A percentile compares a stretch with the other conserved stretches of the same genome.
Evolutionary conservation across 1,140 invertebrate species (phyloP).

Genomic region (Zaprionus africanus): DNA sequence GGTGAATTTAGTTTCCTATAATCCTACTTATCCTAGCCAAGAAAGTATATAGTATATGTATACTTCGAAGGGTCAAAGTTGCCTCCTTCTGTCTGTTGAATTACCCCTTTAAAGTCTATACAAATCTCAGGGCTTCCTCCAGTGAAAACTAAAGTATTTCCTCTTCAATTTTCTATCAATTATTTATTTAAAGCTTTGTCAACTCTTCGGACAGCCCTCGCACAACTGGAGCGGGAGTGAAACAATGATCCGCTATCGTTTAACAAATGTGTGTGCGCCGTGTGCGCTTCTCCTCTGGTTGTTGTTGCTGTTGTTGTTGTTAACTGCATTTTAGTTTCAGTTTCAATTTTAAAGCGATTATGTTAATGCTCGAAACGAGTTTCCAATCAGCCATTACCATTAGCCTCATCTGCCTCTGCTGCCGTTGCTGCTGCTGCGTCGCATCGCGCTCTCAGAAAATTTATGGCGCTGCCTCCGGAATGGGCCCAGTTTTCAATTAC

Average conservation of each 20-base stretch:
- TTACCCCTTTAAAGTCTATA: too few species aligned
- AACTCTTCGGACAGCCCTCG: background rate
- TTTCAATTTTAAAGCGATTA: constrained; percentile 82
- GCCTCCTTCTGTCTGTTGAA: too few species aligned
- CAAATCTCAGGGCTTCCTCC: too few species aligned
- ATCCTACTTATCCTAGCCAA: too few species aligned
- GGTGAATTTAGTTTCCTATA: too few species aligned
- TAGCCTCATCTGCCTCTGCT: constrained; percentile 39
- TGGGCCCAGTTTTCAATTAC: constrained; percentile 70
- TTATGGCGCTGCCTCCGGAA: constrained; percentile 51
- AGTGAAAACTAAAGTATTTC: too few species aligned
- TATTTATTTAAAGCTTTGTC: background rate
- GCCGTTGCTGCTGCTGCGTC: constrained; percentile 16
- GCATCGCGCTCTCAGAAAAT: constrained; percentile 53
- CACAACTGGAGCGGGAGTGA: constrained; percentile 9
- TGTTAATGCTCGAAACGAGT: constrained; percentile 76
- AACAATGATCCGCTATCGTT: constrained; percentile 39
- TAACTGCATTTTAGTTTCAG: constrained; percentile 77
- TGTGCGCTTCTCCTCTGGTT: constrained; percentile 18
- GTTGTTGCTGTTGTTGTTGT: constrained; percentile 37
- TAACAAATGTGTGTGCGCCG: constrained; percentile 38
- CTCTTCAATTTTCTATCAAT: too few species aligned
- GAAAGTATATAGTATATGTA: too few species aligned
- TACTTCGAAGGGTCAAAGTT: too few species aligned
- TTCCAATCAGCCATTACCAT: constrained; percentile 78